These are phyloP conservation scores for Alethe diademata DNA, from an alignment of 2,113 vertebrate genomes.

Conservation along the genomic window DNA sequence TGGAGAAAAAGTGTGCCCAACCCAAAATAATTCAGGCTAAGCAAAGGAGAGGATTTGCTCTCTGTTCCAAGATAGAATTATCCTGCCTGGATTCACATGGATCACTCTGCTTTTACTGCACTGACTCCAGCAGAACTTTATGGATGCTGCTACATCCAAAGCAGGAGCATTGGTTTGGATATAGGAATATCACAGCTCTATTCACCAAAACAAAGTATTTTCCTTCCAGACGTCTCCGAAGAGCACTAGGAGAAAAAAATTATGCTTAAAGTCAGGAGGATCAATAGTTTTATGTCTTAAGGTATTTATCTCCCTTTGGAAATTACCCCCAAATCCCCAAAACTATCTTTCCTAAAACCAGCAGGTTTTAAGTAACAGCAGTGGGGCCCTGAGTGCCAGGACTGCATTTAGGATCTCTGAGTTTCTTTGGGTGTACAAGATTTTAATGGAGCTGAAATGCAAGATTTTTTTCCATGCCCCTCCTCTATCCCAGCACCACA, in stretches of 20 bases:
- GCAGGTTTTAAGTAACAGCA: background rate
- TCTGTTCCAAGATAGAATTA: background rate
- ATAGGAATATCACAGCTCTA: background rate
- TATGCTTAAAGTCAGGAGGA: background rate
- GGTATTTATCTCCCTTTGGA: background rate
- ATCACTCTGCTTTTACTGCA: background rate
- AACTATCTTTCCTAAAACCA: background rate
- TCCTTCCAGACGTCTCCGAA: background rate
- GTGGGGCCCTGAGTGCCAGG: background rate
- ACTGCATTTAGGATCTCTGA: background rate
- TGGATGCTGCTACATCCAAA: background rate
- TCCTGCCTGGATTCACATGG: background rate
- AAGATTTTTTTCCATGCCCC: background rate
- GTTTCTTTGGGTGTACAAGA: background rate
- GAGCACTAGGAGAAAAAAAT: background rate
- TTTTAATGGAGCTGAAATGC: background rate
- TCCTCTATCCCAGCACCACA: background rate
- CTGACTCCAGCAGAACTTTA: background rate
- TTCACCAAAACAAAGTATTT: background rate
- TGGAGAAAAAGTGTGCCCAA: background rate
- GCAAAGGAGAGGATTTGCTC: background rate
- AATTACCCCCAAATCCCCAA: background rate
- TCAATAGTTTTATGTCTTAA: background rate
- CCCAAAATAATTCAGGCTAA: background rate
- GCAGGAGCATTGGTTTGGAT: background rate